Evolutionary conservation across 2,888 invertebrate species (phyloP).

Genomic region (Branchipolynoe longqiensis): DNA sequence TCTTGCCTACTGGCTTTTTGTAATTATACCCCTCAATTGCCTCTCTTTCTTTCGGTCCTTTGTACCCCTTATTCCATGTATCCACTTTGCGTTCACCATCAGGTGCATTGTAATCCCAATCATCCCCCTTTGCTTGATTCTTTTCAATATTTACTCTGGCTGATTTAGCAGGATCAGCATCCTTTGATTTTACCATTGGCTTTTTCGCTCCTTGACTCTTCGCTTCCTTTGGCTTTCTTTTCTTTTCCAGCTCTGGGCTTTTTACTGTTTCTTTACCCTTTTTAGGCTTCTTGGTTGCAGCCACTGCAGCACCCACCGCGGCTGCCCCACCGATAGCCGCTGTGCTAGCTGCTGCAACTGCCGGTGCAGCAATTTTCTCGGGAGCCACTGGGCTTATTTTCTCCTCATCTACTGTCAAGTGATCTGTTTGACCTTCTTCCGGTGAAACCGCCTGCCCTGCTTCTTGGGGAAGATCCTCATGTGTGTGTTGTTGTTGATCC

Average conservation of each 20-base stretch:
- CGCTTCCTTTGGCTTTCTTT: background rate
- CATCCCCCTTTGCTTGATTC: conserved; percentile 18
- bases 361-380: background rate
- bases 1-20: conserved; percentile 38
- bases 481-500: background rate
- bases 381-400: background rate
- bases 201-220: too few species aligned
- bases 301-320: background rate
- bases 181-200: background rate
- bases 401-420: background rate
- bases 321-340: background rate
- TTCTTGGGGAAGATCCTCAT: background rate
- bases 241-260: background rate
- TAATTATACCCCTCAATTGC: background rate
- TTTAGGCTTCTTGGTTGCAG: background rate
- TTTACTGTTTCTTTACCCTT: background rate
- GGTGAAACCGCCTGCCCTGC: background rate
- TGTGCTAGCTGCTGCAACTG: background rate
- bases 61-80: conserved; percentile 33
- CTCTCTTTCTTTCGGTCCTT: background rate
- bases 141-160: background rate
- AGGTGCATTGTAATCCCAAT: conserved; percentile 26
- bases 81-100: conserved; percentile 38
- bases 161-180: background rate
- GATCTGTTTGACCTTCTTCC: background rate